These are phyloP conservation scores for Phortica variegata DNA, from an alignment of 1,140 invertebrate genomes.

Conservation along the genomic window DNA sequence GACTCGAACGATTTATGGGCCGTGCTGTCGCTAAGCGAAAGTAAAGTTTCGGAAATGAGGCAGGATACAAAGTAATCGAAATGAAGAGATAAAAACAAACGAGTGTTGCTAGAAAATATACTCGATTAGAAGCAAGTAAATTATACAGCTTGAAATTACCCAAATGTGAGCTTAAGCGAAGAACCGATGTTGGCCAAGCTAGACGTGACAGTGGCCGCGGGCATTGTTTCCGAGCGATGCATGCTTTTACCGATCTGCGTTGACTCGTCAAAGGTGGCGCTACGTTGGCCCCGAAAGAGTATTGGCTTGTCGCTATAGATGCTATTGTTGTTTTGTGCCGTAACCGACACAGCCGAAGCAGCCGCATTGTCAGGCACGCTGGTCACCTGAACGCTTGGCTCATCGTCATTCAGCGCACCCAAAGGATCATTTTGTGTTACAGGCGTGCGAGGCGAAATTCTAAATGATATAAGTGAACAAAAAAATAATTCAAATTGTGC, in stretches of 20 bases:
- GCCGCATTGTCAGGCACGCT: slow-evolving; percentile 1
- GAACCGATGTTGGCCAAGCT: slow-evolving; percentile 75
- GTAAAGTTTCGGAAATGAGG: too few relatives aligned
- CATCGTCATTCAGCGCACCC: slow-evolving; percentile 70
- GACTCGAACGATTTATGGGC: too few relatives aligned
- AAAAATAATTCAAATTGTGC: neutral
- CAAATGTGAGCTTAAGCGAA: slow-evolving; percentile 79
- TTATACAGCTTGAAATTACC: slow-evolving; percentile 63
- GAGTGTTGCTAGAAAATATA: neutral
- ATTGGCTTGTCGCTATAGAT: slow-evolving; percentile 60
- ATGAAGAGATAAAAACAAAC: too few relatives aligned
- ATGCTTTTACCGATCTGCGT: slow-evolving; percentile 59
- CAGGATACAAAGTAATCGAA: too few relatives aligned
- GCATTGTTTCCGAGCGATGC: slow-evolving; percentile 81
- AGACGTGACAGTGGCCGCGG: slow-evolving; percentile 71
- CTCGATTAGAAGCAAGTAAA: slow-evolving; percentile 2
- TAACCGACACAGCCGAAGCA: too few relatives aligned
- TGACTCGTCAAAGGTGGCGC: slow-evolving; percentile 65
- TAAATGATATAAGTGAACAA: slow-evolving; percentile 37
- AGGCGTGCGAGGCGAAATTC: slow-evolving; percentile 72
- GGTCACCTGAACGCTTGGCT: slow-evolving; percentile 23
- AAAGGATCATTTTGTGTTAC: slow-evolving; percentile 89
- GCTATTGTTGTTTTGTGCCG: slow-evolving; percentile 13
- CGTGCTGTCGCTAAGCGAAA: too few relatives aligned
- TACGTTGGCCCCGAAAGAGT: slow-evolving; percentile 60